Base-by-base conservation (phyloP, 2,113 vertebrate species). In the Corynorhinus townsendii region DNA sequence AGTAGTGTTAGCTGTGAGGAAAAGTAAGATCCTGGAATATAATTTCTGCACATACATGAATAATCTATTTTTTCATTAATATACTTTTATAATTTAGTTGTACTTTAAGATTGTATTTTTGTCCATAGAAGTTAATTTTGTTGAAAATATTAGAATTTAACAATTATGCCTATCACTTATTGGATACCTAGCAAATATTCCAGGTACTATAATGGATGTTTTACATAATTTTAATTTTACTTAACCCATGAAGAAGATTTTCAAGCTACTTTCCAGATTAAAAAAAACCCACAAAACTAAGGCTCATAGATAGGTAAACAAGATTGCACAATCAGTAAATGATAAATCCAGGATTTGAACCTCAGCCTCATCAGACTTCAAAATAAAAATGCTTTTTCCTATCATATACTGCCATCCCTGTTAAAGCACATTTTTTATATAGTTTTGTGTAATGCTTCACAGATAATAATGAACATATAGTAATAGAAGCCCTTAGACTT, bases 171-270 rank as follows among this genome's bases (percentile, higher is more conserved):
- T 91, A 35, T 64, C 43, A 49, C 81, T 92, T 95, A 88, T 54
- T 95, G 49, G 69, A 43, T 88, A 79, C 28, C 54, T 89, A 22
- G 22, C 15, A 38, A 90, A 47, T 94, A 68, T 73, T 93, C 38
- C 30, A 86, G 69, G n/a, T 19, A 73, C 22, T 49, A 45, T 52
- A 49, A 33, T 83, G 40, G n/a, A 45, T 86, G 12, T 93, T 86
- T 90, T 76, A 71, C 7, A 8, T 90, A 87, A 84, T 93, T 89
- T 92, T 82, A 93, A 64, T 92, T 95, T 94, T 96, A 89, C 4
- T 68, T 86, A 91, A 76, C 33, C 20, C 43, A 35, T 95, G 71
- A 91, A 91, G 9, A 68, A 79, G 20, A 84, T 96, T 91, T 52
- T 79, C 66, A 91, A 26, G 56, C n/a, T 92, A 47, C 56, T 95